Conservation (phyloP, 2,113 vertebrate species). For the Brachyistius frenatus region DNA sequence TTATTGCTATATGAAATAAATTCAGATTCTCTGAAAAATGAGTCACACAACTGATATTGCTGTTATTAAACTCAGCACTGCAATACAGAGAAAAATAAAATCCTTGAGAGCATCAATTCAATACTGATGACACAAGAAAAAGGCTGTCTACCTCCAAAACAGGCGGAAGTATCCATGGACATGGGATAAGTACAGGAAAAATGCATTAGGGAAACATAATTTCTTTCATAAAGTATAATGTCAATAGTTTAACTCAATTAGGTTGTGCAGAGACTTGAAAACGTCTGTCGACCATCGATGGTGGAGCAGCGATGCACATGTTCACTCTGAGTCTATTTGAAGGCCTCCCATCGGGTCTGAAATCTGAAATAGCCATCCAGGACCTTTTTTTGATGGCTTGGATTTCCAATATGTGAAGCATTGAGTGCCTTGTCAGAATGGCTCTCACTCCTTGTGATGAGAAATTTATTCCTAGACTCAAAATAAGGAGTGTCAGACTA, state of each 20-base stretch:
- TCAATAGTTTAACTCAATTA: slow-evolving; percentile 49
- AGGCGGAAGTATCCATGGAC: slow-evolving; percentile 11
- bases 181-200: background rate
- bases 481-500: slow-evolving; percentile 23
- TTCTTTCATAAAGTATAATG: slow-evolving; percentile 16
- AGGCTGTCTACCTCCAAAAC: background rate
- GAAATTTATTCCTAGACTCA: slow-evolving; percentile 36
- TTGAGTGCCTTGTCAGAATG: slow-evolving; percentile 49
- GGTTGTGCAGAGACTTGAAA: slow-evolving; percentile 17
- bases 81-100: no score
- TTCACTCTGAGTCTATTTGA: slow-evolving; percentile 44
- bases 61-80: no score
- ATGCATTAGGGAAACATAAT: slow-evolving; percentile 13
- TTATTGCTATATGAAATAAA: no score
- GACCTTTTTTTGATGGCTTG: slow-evolving; percentile 42
- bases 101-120: no score
- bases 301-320: slow-evolving; percentile 23
- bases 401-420: slow-evolving; percentile 45
- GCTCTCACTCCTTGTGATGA: slow-evolving; percentile 40
- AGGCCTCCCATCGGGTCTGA: slow-evolving; percentile 21
- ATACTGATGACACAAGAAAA: background rate
- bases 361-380: slow-evolving; percentile 45
- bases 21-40: no score
- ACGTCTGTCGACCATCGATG: background rate
- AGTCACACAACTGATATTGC: no score